Percentiles rank a stretch among this genome's conserved stretches.
These are phyloP conservation scores for Todus mexicanus DNA, from an alignment of 2,797 vertebrate species.

Conservation along the genomic window DNA sequence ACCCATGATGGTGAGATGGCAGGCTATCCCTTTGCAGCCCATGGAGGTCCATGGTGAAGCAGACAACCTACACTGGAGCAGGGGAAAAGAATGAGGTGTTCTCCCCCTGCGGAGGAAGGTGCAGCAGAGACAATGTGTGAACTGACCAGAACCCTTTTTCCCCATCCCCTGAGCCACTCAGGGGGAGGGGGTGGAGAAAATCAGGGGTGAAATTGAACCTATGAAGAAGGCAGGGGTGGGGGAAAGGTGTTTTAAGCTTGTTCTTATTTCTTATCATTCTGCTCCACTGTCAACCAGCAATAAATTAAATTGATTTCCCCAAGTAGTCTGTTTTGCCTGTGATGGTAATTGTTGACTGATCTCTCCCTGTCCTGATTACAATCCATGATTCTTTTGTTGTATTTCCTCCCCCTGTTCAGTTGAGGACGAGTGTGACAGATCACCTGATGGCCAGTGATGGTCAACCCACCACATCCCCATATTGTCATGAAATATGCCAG, in stretches of 20 bases:
- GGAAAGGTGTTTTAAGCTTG: not conserved
- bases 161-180: fast-evolving
- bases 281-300: not conserved
- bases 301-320: not conserved
- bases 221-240: not conserved
- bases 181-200: not conserved
- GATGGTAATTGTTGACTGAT: not conserved
- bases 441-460: not conserved
- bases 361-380: not conserved
- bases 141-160: not conserved
- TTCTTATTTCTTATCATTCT: not conserved
- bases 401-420: not conserved
- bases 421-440: not conserved
- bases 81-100: not conserved
- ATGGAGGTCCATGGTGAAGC: not conserved
- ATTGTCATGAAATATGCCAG: not conserved
- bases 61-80: not conserved
- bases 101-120: not conserved
- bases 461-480: not conserved
- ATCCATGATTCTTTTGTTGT: fast-evolving
- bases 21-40: not conserved
- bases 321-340: not conserved
- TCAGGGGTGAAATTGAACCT: not conserved
- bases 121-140: fast-evolving
- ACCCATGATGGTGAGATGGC: not conserved